Base-by-base conservation (phyloP, 2,888 invertebrate genomes). In the Lasioglossum marginatum region DNA sequence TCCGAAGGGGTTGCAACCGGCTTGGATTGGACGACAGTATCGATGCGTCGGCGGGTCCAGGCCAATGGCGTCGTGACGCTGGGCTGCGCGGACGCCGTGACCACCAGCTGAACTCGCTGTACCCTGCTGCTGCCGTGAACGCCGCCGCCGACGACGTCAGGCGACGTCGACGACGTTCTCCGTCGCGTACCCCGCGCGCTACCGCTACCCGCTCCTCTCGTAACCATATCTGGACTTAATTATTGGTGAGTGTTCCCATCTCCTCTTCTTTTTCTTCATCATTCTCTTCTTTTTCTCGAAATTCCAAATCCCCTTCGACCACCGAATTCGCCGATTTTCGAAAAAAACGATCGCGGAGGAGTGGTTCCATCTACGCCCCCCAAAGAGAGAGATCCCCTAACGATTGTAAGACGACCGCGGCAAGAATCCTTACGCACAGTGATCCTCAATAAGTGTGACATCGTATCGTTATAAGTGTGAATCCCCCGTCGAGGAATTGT, bases 91-190 rank as follows among this genome's bases (percentile, higher is more conserved):
- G 95, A 96, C 96, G 95, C 94, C 90, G 90, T 91, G 86, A 70
- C 76, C 83, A 79, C 87, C 87, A 90, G 86, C 89, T 86, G 85
- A 88, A 88, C 87, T 89, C 89, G 80, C 75, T 85, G 85, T 82
- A 76, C 83, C 81, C 90, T 86, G 87, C 85, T 82, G 77, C 86
- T 87, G 88, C 87, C 87, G 88, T 85, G 87, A 87, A 87, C 88
- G 87, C 88, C 88, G 73, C 88, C 85, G 85, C 68, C 92, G 91
- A 96, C 93, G 96, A 95, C 89, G 97, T 96, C 93, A 91, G 97
- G 97, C 93, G 95, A 96, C 92, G 97, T 97, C 92, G 93, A 93
- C 94, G 94, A 93, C 94, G 94, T 94, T 94, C 92, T 93, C 93
- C 94, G 94, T 93, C 94, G 95, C 94, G 94, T 92, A 92, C 92